Evolutionary conservation across 2,888 invertebrate species (phyloP), one percentile per base, ranked within the genome.

Genomic region (Platycheirus rosarum): DNA sequence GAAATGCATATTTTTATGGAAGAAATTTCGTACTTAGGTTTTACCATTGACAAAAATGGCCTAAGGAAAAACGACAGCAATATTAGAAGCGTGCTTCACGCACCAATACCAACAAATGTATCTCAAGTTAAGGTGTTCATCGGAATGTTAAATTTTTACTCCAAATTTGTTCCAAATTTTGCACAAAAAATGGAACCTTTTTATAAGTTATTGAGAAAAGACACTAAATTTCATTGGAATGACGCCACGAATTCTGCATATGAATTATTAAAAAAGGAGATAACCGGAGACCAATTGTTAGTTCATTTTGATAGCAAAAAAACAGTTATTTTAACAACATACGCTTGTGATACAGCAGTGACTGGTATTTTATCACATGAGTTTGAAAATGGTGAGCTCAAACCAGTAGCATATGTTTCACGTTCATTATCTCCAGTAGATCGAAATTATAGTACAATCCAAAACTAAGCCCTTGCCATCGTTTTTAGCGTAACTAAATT

Each of bases 51-150:
- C n/a, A n/a, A n/a, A n/a, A n/a, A n/a, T n/a, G n/a, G n/a, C n/a
- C n/a, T n/a, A n/a, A n/a, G n/a, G n/a, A n/a, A n/a, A n/a, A n/a
- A n/a, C n/a, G n/a, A n/a, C n/a, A n/a, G n/a, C n/a, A n/a, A n/a
- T n/a, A n/a, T n/a, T n/a, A n/a, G n/a, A n/a, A n/a, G n/a, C n/a
- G n/a, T n/a, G n/a, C n/a, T n/a, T n/a, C n/a, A 44, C 0, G 84
- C 85, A n/a, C 85, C 85, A 3, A 79, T 9, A 42, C 87, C 87
- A 11, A 66, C 49, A 11, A 77, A 86, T 63, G 71, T 84, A 0
- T 57, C 66, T 7, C 82, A 86, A 66, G 73, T 88, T 0, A 85
- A 85, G 40, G 84, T 87, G 16, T 42, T 42, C 16, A 42, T 42
- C 16, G 14, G 42, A 42, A 42, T 42, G 42, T 14, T 42, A 16